Percentiles rank a stretch among this genome's conserved stretches.
phyloP scores from a whole-genome alignment of 2,888 invertebrate species.

The Torymus tubicola region DNA sequence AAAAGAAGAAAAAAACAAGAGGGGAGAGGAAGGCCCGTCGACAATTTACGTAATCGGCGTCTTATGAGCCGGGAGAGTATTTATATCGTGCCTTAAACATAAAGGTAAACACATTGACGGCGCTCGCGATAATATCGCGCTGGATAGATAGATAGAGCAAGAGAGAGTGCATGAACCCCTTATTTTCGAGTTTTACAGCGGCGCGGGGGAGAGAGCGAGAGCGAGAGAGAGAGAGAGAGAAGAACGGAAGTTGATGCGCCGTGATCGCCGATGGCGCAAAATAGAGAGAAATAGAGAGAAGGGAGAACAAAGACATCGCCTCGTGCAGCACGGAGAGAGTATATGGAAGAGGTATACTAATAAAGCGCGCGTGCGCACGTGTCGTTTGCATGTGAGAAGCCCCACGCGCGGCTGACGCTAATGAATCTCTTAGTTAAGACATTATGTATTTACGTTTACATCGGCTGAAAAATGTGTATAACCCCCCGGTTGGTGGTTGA shows the following conservation, averaged over 20 bases:
- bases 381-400: slow-evolving; percentile 37
- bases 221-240: background rate
- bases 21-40: background rate
- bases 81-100: slow-evolving; percentile 58
- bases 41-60: slow-evolving; percentile 55
- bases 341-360: slow-evolving; percentile 21
- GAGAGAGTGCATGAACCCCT: slow-evolving; percentile 11
- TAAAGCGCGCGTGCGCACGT: background rate
- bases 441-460: background rate
- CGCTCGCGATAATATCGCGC: slow-evolving; percentile 54
- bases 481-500: too few species aligned
- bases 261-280: slow-evolving; percentile 52
- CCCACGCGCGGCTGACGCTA: background rate
- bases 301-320: slow-evolving; percentile 48
- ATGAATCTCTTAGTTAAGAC: slow-evolving; percentile 25
- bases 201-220: background rate
- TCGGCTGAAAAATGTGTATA: too few species aligned
- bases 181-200: slow-evolving; percentile 52
- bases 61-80: slow-evolving; percentile 46
- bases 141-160: slow-evolving; percentile 21
- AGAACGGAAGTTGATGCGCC: slow-evolving; percentile 53
- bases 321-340: background rate
- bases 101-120: slow-evolving; percentile 60
- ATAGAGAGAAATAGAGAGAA: too few species aligned
- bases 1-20: slow-evolving; percentile 18